Base-by-base conservation (phyloP, 2,888 invertebrate species). In the Dichetophora obliterata region DNA sequence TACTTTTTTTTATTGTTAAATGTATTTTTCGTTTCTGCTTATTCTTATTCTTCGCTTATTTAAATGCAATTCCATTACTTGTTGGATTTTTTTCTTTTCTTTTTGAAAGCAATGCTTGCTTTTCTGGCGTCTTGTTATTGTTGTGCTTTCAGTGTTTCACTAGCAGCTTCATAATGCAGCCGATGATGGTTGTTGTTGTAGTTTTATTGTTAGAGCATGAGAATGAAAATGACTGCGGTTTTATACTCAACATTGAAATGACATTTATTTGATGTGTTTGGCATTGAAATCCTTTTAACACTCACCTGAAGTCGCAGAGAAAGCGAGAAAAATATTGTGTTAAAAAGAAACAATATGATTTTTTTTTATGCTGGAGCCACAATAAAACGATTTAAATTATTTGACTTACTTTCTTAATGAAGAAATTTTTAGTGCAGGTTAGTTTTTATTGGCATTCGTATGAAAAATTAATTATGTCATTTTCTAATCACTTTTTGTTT, bases 261-360 rank as follows among this genome's bases (percentile, higher is more conserved):
- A 71, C 34, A 54, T 57, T 57, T 54, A 71, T 71, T 31, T 37
- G 57, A 71, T 57, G 9, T 19, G 57, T 37, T 71, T 19, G 70
- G 19, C 54, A 71, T 54, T 71, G 70, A 71, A 71, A 71, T 9
- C 22, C 34, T 71, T 57, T 6, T 68, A 37, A 11, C n/a, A n/a
- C n/a, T 34, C 34, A 19, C 61, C 61, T 31, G 27, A 31, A 22
- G 16, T 31, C 31, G 6, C 8, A 2, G 14, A 11, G 43, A 43
- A 11, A 11, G 1, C 1, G 6, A 3, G 2, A 11, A 43, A 11
- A 43, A 43, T 11, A 3, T 2, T 11, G 14, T 43, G 14, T 3
- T 43, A 11, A 43, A 43, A 43, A 2, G 43, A 43, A 37, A 37
- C 5, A 37, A 43, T 11, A 43, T 11, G 1, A 5, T 5, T 37